Conservation (phyloP, 2,113 vertebrate species). For the Cyrtonyx montezumae region DNA sequence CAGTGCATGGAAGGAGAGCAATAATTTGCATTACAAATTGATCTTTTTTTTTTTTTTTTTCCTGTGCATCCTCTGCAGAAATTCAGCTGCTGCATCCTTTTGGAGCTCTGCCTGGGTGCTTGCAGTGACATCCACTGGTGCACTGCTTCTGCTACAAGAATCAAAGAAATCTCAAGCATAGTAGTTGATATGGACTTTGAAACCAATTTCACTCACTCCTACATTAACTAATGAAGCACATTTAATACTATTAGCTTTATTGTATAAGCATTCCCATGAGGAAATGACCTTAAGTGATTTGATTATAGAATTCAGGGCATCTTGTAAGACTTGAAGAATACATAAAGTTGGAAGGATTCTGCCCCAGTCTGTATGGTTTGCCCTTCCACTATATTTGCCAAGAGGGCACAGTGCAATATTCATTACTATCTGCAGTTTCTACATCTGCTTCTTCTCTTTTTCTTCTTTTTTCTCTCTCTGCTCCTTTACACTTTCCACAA, state of each 20-base stretch:
- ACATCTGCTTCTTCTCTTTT: neutral
- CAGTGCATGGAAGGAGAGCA: neutral
- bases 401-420: neutral
- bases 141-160: neutral
- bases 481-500: neutral
- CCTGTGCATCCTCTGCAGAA: neutral
- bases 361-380: neutral
- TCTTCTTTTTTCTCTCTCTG: too few relatives aligned
- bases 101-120: neutral
- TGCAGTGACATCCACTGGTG: slow-evolving; percentile 58
- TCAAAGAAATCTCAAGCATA: neutral
- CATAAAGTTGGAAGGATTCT: neutral
- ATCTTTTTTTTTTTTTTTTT: neutral
- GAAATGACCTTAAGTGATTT: neutral
- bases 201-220: neutral
- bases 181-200: slow-evolving; percentile 1
- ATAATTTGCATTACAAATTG: neutral
- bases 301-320: neutral
- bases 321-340: neutral
- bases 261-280: neutral
- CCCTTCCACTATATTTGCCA: neutral
- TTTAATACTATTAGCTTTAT: neutral
- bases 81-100: slow-evolving; percentile 7
- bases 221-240: neutral
- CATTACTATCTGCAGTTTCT: neutral